phyloP scores from a whole-genome alignment of 2,888 invertebrate species.

The Blastobasis adustella region DNA sequence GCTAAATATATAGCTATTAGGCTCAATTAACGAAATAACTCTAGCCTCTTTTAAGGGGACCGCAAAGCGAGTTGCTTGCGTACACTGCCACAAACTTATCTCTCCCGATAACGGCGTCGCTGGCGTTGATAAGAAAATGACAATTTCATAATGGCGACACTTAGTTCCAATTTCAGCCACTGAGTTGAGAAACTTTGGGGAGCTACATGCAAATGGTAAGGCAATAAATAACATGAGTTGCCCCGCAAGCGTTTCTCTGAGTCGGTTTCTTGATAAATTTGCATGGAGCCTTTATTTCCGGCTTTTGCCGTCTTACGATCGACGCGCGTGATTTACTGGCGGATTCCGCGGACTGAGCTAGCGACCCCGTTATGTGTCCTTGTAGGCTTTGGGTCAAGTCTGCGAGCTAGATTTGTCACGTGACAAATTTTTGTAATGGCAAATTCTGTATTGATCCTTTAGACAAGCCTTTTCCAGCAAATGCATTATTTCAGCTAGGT shows the following conservation, averaged over 20 bases:
- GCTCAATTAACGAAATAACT: too few species aligned
- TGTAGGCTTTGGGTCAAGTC: background rate
- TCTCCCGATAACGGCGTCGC: background rate
- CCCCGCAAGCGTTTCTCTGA: slow-evolving; percentile 1
- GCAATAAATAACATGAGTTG: slow-evolving; percentile 2
- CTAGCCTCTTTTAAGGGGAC: too few species aligned
- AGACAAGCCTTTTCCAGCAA: too few species aligned
- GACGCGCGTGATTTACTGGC: background rate
- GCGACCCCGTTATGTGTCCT: background rate
- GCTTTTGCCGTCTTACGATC: slow-evolving; percentile 1
- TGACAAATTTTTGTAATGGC: too few species aligned
- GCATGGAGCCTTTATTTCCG: slow-evolving; percentile 3
- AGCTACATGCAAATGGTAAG: background rate
- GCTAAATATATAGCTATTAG: too few species aligned
- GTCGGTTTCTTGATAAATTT: slow-evolving; percentile 3
- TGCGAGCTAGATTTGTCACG: too few species aligned
- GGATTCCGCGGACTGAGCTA: background rate
- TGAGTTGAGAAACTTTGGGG: background rate
- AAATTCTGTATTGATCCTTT: too few species aligned
- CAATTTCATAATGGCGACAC: too few species aligned
- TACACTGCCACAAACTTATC: background rate
- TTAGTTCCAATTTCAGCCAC: background rate
- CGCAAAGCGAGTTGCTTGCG: too few species aligned
- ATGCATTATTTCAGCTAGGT: too few species aligned
- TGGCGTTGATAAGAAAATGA: too few species aligned